A percentile compares a stretch with the other conserved stretches of the same genome.
Evolutionary conservation across 2,888 invertebrate species (phyloP).

Genomic region (Uloborus plumipes): DNA sequence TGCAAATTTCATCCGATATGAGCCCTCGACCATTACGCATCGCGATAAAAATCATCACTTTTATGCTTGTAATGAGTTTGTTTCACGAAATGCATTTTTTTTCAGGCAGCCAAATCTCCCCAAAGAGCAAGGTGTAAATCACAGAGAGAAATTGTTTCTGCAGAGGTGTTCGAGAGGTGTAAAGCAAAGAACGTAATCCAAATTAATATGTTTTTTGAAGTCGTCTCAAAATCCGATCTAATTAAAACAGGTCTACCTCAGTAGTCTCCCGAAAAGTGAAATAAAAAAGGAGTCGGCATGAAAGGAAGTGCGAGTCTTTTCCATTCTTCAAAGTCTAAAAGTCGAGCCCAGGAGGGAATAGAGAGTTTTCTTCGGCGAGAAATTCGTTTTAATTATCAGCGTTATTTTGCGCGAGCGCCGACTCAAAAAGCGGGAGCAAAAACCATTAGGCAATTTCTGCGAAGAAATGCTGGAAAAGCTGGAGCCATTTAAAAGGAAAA

Average conservation of each 20-base stretch:
- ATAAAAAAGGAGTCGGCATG: neutral
- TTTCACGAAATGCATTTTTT: slow-evolving; percentile 15
- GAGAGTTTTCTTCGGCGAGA: slow-evolving; percentile 58
- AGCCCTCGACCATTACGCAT: neutral
- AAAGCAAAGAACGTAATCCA: slow-evolving; percentile 49
- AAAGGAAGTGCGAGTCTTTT: slow-evolving; percentile 8
- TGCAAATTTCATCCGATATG: no score
- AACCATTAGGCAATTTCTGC: slow-evolving; percentile 61
- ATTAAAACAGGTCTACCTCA: slow-evolving; percentile 60
- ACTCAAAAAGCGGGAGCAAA: slow-evolving; percentile 57
- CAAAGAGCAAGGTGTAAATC: slow-evolving; percentile 28
- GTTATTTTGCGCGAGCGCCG: slow-evolving; percentile 46
- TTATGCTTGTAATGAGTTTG: slow-evolving; percentile 27
- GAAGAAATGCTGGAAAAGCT: slow-evolving; percentile 37
- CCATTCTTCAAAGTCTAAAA: slow-evolving; percentile 55
- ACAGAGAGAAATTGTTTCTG: slow-evolving; percentile 40
- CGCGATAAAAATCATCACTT: slow-evolving; percentile 35
- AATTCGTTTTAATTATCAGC: slow-evolving; percentile 64
- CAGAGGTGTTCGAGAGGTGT: slow-evolving; percentile 30
- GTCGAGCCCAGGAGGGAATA: slow-evolving; percentile 55
- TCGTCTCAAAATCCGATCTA: slow-evolving; percentile 48
- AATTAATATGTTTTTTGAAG: slow-evolving; percentile 51
- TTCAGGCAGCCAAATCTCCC: slow-evolving; percentile 23
- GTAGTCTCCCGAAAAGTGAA: slow-evolving; percentile 3
- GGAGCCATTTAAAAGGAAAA: slow-evolving; percentile 55